Percentiles rank a stretch among this genome's conserved stretches.
phyloP scores from a whole-genome alignment of 2,888 invertebrate genomes.

The Macroteleia sp. region DNA sequence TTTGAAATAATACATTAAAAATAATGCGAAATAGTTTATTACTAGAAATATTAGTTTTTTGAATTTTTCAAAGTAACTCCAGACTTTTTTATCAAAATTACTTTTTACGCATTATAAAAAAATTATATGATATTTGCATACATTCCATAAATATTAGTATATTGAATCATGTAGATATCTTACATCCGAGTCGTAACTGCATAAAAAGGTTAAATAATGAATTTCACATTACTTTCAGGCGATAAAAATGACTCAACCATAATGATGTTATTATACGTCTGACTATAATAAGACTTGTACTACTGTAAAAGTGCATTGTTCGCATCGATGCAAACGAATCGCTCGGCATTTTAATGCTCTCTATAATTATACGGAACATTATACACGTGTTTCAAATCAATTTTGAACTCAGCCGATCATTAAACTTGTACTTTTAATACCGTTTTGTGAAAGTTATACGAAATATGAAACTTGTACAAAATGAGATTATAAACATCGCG shows the following conservation, averaged over 20 bases:
- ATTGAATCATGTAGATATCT: too few species aligned
- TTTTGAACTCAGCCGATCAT: slow-evolving; percentile 27
- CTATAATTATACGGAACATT: slow-evolving; percentile 31
- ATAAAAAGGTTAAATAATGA: too few species aligned
- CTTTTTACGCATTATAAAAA: too few species aligned
- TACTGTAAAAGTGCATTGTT: slow-evolving; percentile 61
- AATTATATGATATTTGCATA: too few species aligned
- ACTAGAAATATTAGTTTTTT: too few species aligned
- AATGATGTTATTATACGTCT: slow-evolving; percentile 42
- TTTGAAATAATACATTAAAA: too few species aligned
- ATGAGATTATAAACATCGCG: slow-evolving; percentile 1
- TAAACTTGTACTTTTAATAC: slow-evolving; percentile 31
- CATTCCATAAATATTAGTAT: too few species aligned
- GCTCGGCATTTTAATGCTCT: background rate
- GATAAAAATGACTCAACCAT: slow-evolving; percentile 40
- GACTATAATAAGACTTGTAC: slow-evolving; percentile 57
- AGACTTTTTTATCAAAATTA: too few species aligned
- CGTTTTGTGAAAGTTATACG: slow-evolving; percentile 38
- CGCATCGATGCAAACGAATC: slow-evolving; percentile 15
- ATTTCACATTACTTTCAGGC: too few species aligned
- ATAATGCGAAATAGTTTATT: too few species aligned
- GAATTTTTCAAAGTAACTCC: too few species aligned
- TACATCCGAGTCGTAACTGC: too few species aligned
- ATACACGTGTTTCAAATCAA: slow-evolving; percentile 38
- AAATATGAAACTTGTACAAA: slow-evolving; percentile 27